These are phyloP conservation scores for Catalaphyllia jardinei DNA, from an alignment of 64 coral and sea anemone genomes.

Conservation along the genomic window DNA sequence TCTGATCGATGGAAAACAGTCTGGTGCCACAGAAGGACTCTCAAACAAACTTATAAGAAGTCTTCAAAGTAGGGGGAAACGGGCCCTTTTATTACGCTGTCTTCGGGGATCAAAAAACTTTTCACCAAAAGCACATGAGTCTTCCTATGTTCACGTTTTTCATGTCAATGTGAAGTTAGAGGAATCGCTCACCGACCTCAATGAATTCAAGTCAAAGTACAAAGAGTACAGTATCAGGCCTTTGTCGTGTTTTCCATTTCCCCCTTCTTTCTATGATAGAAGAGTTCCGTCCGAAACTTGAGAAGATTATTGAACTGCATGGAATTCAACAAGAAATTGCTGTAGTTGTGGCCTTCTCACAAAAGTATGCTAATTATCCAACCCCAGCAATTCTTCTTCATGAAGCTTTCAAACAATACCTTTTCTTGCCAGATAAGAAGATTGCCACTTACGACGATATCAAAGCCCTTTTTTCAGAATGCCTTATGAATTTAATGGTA, in stretches of 20 bases:
- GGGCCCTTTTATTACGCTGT: slow-evolving; percentile 54
- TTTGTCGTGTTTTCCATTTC: slow-evolving; percentile 70
- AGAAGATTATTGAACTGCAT: slow-evolving; percentile 48
- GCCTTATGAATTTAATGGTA: slow-evolving; percentile 73
- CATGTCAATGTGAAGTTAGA: slow-evolving; percentile 59
- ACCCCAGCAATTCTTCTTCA: slow-evolving; percentile 62
- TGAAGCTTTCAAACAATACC: slow-evolving; percentile 49
- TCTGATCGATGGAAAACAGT: slow-evolving; percentile 67
- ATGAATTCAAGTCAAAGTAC: slow-evolving; percentile 66
- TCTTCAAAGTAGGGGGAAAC: slow-evolving; percentile 52
- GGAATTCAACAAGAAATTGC: slow-evolving; percentile 70
- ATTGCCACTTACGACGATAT: slow-evolving; percentile 61
- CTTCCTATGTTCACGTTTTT: slow-evolving; percentile 46
- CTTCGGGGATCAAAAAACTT: slow-evolving; percentile 12
- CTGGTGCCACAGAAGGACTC: slow-evolving; percentile 37
- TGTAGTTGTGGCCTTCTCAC: slow-evolving; percentile 58
- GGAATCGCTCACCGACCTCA: slow-evolving; percentile 60
- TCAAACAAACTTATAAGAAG: slow-evolving; percentile 51
- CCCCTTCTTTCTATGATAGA: slow-evolving; percentile 70
- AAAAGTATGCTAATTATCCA: slow-evolving; percentile 43
- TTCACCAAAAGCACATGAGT: not conserved
- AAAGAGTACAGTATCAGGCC: slow-evolving; percentile 33
- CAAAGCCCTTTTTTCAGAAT: slow-evolving; percentile 41
- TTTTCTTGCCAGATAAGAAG: not conserved
- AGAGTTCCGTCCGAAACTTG: slow-evolving; percentile 61